Evolutionary conservation across 2,797 vertebrate species (phyloP).

Genomic region (Dicrostonyx torquatus): DNA sequence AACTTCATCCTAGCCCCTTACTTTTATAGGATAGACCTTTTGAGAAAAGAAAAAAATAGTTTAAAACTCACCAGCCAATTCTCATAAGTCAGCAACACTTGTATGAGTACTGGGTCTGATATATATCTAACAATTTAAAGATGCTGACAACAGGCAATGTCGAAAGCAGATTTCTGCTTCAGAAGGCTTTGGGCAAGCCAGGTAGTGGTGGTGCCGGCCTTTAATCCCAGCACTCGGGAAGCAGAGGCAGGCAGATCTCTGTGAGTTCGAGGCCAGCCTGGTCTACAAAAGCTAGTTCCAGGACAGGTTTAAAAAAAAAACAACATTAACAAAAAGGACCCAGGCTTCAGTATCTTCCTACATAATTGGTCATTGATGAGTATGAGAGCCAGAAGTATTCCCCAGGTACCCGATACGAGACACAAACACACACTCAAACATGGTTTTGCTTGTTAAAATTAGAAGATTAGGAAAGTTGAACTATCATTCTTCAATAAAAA

Average conservation of each 20-base stretch:
- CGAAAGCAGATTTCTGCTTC: conserved; percentile 1
- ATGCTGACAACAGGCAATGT: background rate
- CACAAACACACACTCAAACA: background rate
- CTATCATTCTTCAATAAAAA: background rate
- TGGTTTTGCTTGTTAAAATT: conserved; percentile 30
- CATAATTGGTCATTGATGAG: background rate
- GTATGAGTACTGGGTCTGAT: background rate
- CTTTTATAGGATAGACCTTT: background rate
- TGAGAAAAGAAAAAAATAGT: background rate
- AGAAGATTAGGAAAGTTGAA: conserved; percentile 14
- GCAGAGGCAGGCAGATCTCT: no score
- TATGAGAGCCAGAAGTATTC: background rate
- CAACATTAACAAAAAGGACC: background rate
- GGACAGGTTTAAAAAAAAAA: no score
- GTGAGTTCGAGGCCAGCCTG: no score
- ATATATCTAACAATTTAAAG: background rate
- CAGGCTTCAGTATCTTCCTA: background rate
- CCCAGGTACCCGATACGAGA: background rate
- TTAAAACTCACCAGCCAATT: conserved; percentile 23
- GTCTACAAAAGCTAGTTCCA: no score
- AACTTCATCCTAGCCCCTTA: background rate
- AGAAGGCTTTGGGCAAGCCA: background rate
- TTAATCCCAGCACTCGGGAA: no score
- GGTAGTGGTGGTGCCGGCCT: no score
- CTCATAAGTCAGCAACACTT: background rate